Conservation (phyloP, 2,888 invertebrate species). For the Torymus texanus region DNA sequence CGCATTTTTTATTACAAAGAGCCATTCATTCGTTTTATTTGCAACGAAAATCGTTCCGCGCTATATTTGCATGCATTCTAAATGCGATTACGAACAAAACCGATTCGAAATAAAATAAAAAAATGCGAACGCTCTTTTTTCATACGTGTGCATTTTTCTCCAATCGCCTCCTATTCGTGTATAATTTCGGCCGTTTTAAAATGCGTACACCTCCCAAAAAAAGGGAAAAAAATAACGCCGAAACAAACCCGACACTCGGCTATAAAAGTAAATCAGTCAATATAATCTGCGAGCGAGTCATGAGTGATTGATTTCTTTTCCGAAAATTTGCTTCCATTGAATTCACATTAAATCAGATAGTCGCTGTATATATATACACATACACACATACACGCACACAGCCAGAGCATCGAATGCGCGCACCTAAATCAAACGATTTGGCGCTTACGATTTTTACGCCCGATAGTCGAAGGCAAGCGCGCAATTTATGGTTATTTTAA, state of each 20-base stretch:
- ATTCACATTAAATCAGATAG: conserved; percentile 53
- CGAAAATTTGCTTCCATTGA: conserved; percentile 50
- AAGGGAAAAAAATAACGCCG: conserved; percentile 1
- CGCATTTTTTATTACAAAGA: no score
- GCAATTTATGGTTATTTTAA: conserved; percentile 60
- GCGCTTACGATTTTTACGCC: conserved; percentile 58
- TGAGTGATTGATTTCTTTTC: conserved; percentile 43
- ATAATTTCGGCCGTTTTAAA: conserved; percentile 17
- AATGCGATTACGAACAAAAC: background rate
- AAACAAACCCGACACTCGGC: background rate
- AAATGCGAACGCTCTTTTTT: conserved; percentile 1
- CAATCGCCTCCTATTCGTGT: background rate
- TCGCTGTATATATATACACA: no score
- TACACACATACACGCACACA: background rate
- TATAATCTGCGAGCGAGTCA: conserved; percentile 24
- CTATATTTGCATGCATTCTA: background rate
- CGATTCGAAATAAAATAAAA: background rate
- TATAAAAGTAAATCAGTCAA: conserved; percentile 47
- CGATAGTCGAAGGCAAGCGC: conserved; percentile 46
- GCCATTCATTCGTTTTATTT: no score
- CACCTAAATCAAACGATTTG: conserved; percentile 57
- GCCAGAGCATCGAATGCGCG: background rate
- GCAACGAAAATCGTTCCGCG: background rate
- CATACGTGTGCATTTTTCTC: background rate
- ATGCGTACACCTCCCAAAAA: background rate